Conservation (phyloP, 2,113 vertebrate genomes). For the Ivindomyrus marchei region DNA sequence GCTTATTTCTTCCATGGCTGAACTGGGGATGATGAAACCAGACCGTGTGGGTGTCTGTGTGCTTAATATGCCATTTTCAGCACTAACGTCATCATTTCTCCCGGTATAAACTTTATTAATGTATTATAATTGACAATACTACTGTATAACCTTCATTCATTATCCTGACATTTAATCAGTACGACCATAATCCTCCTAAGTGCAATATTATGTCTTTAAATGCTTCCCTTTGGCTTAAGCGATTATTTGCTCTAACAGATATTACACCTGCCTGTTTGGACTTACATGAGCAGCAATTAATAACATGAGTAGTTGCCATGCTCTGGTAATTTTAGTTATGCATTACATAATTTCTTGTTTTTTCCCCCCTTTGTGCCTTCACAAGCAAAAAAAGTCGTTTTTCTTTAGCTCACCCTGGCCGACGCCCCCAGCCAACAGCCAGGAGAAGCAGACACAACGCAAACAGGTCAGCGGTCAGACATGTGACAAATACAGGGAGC, state of each 20-base stretch:
- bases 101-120: background rate
- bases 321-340: slow-evolving; percentile 1
- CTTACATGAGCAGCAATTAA: background rate
- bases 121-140: background rate
- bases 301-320: background rate
- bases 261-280: background rate
- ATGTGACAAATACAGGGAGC: background rate
- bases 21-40: background rate
- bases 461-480: background rate
- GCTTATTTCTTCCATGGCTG: background rate
- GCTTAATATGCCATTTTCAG: background rate
- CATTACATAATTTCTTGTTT: background rate
- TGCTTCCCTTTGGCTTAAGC: background rate
- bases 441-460: background rate
- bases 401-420: background rate
- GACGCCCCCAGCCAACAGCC: background rate
- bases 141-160: background rate
- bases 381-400: background rate
- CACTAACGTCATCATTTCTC: background rate
- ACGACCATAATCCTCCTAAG: background rate
- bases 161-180: slow-evolving; percentile 14
- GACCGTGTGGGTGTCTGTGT: background rate
- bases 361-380: background rate
- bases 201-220: slow-evolving; percentile 3
- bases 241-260: background rate